Evolutionary conservation across 1,140 invertebrate species (phyloP).

Genomic region (Plectrocnemia conspersa): DNA sequence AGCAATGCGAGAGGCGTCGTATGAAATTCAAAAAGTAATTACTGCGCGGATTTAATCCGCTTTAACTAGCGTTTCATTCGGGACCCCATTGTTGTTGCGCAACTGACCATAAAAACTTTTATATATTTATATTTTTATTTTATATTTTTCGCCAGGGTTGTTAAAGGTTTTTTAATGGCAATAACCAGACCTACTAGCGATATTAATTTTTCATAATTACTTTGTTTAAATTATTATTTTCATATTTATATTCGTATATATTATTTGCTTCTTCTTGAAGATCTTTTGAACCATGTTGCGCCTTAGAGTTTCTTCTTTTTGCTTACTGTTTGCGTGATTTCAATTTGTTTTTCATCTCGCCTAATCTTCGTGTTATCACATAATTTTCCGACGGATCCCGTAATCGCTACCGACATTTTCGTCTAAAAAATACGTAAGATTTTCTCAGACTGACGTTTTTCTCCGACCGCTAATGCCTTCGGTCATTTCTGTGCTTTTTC

Average conservation of each 20-base stretch:
- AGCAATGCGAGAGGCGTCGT: background rate
- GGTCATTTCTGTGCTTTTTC: conserved; percentile 10
- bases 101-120: conserved; percentile 17
- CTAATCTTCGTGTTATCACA: no score
- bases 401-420: conserved; percentile 14
- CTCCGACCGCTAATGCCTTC: conserved; percentile 12
- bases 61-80: conserved; percentile 15
- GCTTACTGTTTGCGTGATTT: no score
- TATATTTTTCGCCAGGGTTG: conserved; percentile 5
- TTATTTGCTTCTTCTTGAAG: no score
- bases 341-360: no score
- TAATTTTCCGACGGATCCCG: conserved; percentile 21
- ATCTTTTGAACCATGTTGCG: no score
- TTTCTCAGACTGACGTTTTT: conserved; percentile 1
- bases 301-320: no score
- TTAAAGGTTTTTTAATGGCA: conserved; percentile 18
- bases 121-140: no score
- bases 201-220: no score
- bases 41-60: conserved; percentile 23
- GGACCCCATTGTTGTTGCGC: background rate
- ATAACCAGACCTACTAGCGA: no score
- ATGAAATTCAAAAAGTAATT: conserved; percentile 27
- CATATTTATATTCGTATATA: no score
- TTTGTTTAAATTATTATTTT: no score
- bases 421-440: background rate